Evolutionary conservation across 2,797 vertebrate genomes (phyloP), one percentile per base, ranked within the genome.

Genomic region (Poeciliopsis gracilis): DNA sequence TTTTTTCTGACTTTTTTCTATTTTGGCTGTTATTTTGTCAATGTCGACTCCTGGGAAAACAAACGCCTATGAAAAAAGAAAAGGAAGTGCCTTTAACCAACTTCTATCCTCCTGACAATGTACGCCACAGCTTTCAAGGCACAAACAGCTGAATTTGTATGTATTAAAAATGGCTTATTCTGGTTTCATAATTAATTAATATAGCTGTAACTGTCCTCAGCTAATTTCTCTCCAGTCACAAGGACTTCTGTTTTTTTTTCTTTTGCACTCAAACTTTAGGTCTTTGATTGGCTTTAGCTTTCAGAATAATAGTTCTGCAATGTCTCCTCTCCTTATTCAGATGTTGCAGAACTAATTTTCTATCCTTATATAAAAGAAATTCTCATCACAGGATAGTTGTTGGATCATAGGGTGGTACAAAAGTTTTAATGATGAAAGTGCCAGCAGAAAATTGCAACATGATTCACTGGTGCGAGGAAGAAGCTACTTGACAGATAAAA

Each of bases 391-490:
- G 75, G 30, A 49, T 83, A 86, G 80, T 86, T 86, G 87, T 89
- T 55, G 81, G 77, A 86, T 89, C 63, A 72, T 53, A 67, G 78
- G 72, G 75, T 73, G 76, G 71, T 77, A 89, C 87, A 82, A 88
- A 90, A 89, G 89, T 90, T 90, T 84, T 90, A 91, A 91, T 90
- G 92, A 89, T 90, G 81, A 92, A 90, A 90, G 78, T 82, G 87
- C 88, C 91, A 78, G 86, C 74, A 89, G 89, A 86, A 92, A 93
- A 91, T 92, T 89, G 86, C 45, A 61, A 92, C 87, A 93, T 79
- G 86, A 92, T 85, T 89, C 87, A 75, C 74, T 83, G 75, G 87
- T 84, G 88, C 75, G 77, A 76, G 70, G 20, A 5, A 84, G 83
- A 81, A 76, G 76, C 71, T 81, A 83, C 86, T 75, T 87, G 84